These are phyloP conservation scores for Brachyptera putata DNA, from an alignment of 2,888 invertebrate genomes.

Conservation along the genomic window DNA sequence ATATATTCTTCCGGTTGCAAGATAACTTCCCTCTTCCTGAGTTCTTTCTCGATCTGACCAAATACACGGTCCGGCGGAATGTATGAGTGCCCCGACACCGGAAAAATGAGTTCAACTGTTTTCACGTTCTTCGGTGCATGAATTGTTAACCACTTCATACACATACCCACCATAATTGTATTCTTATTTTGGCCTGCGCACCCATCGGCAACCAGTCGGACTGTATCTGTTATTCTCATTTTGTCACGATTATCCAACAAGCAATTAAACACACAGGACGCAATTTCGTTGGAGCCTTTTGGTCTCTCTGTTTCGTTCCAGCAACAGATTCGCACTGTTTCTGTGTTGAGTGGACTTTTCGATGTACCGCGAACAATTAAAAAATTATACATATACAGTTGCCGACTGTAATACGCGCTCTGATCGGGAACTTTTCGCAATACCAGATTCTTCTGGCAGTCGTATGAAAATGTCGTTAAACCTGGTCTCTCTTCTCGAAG, in stretches of 20 bases:
- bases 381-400: conserved; percentile 33
- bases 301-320: conserved; percentile 16
- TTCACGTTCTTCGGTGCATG: conserved; percentile 33
- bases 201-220: conserved; percentile 39
- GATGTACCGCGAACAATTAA: conserved; percentile 27
- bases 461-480: conserved; percentile 9
- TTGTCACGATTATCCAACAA: background rate
- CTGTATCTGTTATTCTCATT: conserved; percentile 9
- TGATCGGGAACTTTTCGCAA: conserved; percentile 34
- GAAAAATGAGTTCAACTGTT: conserved; percentile 36
- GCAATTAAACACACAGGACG: conserved; percentile 15
- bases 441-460: conserved; percentile 29
- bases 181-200: conserved; percentile 40
- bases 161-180: conserved; percentile 36
- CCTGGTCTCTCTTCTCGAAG: conserved; percentile 5
- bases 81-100: conserved; percentile 38
- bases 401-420: conserved; percentile 30
- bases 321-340: conserved; percentile 13
- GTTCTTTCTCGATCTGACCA: conserved; percentile 36
- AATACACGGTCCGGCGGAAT: conserved; percentile 38
- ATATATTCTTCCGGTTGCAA: conserved; percentile 35
- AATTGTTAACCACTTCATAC: conserved; percentile 33
- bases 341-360: conserved; percentile 11
- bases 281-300: conserved; percentile 22
- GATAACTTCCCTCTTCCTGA: conserved; percentile 34